Evolutionary conservation across 2,797 vertebrate genomes (phyloP).

Genomic region (Crenuchus spilurus): DNA sequence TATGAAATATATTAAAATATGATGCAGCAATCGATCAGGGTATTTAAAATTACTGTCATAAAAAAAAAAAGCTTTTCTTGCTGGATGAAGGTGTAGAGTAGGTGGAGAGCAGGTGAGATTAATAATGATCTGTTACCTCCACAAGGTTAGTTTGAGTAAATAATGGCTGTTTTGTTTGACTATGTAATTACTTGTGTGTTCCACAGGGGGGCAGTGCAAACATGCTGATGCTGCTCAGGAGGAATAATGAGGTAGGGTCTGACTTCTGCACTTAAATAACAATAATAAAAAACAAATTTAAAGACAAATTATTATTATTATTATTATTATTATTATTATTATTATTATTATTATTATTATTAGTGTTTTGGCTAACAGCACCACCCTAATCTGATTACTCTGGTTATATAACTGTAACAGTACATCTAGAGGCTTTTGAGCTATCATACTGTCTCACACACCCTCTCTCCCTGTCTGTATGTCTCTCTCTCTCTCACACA

Average conservation of each 20-base stretch:
- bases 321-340: neutral
- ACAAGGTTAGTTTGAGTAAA: neutral
- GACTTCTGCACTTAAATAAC: neutral
- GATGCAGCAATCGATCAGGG: too few species aligned
- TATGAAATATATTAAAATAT: too few species aligned
- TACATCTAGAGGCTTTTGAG: neutral
- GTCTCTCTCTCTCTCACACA: neutral
- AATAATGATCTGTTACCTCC: too few species aligned
- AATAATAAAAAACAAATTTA: neutral
- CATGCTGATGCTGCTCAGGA: constrained; percentile 85
- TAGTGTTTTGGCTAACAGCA: neutral
- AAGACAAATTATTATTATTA: neutral
- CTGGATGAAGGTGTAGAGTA: too few species aligned
- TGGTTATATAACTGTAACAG: neutral
- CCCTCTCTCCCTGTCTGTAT: neutral
- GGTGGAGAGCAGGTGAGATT: too few species aligned
- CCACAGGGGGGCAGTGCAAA: constrained; percentile 84
- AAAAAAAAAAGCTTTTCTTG: too few species aligned
- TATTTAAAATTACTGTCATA: too few species aligned
- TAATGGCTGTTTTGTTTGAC: neutral
- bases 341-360: neutral
- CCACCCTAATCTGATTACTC: neutral
- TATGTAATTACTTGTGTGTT: constrained; percentile 53
- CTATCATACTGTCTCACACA: neutral
- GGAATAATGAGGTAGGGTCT: constrained; percentile 87